These are phyloP conservation scores for Hybognathus amarus DNA, from an alignment of 2,797 vertebrate species.

Conservation along the genomic window DNA sequence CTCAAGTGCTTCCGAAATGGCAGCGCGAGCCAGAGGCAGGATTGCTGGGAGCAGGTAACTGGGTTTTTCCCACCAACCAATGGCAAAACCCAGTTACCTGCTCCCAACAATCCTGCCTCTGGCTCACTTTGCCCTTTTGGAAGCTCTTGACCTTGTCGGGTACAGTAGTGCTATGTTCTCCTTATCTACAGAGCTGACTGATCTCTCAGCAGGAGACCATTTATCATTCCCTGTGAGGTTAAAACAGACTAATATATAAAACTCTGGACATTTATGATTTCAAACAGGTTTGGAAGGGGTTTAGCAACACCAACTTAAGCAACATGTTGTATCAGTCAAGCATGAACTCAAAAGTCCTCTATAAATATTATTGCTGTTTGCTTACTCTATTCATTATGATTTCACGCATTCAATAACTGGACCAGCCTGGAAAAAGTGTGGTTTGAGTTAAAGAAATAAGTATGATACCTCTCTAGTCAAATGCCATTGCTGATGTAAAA, in stretches of 20 bases:
- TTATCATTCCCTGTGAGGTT: slow-evolving; percentile 21
- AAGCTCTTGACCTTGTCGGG: slow-evolving; percentile 56
- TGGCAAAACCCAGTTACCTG: neutral
- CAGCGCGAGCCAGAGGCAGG: neutral
- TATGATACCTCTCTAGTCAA: neutral
- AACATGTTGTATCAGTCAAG: slow-evolving; percentile 39
- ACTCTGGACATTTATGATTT: slow-evolving; percentile 22
- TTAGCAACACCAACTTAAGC: slow-evolving; percentile 27
- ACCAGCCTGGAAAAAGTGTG: neutral
- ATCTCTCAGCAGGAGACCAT: slow-evolving; percentile 32
- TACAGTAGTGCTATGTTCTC: slow-evolving; percentile 30
- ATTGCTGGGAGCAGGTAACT: neutral
- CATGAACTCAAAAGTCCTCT: slow-evolving; percentile 6
- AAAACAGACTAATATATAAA: slow-evolving; percentile 18
- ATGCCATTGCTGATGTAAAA: neutral
- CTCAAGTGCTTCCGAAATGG: neutral
- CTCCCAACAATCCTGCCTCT: slow-evolving; percentile 38
- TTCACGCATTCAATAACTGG: slow-evolving; percentile 9
- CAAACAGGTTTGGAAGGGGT: slow-evolving; percentile 8
- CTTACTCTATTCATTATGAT: neutral
- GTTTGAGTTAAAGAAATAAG: neutral
- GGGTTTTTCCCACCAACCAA: neutral
- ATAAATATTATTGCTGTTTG: slow-evolving; percentile 24
- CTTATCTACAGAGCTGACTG: slow-evolving; percentile 48
- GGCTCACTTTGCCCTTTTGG: slow-evolving; percentile 46